Evolutionary conservation across 2,113 vertebrate genomes (phyloP).

Genomic region (Heloderma charlesbogerti): DNA sequence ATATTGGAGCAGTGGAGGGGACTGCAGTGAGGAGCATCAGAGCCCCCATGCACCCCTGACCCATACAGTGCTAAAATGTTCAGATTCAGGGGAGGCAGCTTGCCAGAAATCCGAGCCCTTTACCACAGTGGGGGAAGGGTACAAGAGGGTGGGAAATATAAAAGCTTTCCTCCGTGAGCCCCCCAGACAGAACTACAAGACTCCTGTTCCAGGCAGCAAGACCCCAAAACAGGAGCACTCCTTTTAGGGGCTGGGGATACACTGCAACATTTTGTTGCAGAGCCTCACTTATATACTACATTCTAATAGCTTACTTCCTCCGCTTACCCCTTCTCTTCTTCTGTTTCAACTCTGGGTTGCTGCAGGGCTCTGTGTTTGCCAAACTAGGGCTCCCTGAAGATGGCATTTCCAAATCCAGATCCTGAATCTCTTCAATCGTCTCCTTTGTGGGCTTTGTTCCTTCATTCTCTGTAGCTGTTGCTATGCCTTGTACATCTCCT

Average conservation of each 20-base stretch:
- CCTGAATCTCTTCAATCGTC: background rate
- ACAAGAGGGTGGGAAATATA: background rate
- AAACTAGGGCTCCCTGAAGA: slow-evolving; percentile 23
- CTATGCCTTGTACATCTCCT: background rate
- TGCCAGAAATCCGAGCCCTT: background rate
- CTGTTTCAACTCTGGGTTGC: background rate
- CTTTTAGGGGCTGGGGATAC: background rate
- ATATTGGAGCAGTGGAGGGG: too few relatives aligned
- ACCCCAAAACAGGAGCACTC: background rate
- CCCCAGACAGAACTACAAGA: background rate
- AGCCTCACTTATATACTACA: too few relatives aligned
- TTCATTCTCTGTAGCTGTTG: background rate
- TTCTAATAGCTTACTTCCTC: slow-evolving; percentile 29
- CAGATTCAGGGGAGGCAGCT: background rate
- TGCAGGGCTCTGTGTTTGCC: background rate
- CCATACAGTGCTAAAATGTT: background rate
- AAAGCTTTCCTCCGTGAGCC: too few relatives aligned
- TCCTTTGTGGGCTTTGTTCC: background rate
- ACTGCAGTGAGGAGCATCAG: too few relatives aligned
- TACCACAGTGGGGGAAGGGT: background rate
- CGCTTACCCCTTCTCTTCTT: slow-evolving; percentile 45
- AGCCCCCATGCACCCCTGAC: too few relatives aligned
- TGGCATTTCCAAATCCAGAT: background rate
- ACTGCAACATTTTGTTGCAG: background rate
- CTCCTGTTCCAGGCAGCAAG: background rate